A percentile compares a stretch with the other conserved stretches of the same genome.
Conservation (phyloP, 1,140 invertebrate species). For the Drosophila pachea region DNA sequence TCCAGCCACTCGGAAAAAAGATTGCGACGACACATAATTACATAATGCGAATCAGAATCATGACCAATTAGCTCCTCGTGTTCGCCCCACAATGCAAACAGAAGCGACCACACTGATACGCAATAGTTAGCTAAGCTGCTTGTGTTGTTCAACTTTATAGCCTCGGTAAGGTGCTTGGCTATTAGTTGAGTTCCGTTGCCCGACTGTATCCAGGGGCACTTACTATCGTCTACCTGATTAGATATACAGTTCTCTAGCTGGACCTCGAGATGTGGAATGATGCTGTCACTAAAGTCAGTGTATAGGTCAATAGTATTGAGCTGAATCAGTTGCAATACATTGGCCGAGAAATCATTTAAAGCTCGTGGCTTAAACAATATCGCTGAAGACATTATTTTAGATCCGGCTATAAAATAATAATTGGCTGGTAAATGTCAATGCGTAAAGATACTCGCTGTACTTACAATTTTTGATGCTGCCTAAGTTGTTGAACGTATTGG, state of each 20-base stretch:
- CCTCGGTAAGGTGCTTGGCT: conserved; percentile 80
- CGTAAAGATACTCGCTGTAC: not conserved
- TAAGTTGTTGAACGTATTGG: conserved; percentile 60
- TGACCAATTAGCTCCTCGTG: conserved; percentile 79
- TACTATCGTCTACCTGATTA: conserved; percentile 79
- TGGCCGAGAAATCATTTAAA: conserved; percentile 53
- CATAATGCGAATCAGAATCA: conserved; percentile 60
- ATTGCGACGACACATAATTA: conserved; percentile 71
- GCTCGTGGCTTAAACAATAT: conserved; percentile 49
- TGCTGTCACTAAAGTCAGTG: conserved; percentile 61
- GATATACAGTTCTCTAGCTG: conserved; percentile 79
- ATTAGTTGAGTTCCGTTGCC: conserved; percentile 75
- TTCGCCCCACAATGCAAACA: conserved; percentile 90
- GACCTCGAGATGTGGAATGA: conserved; percentile 79
- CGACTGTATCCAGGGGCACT: conserved; percentile 79
- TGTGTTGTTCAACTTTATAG: conserved; percentile 74
- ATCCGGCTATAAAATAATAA: conserved; percentile 20
- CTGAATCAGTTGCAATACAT: conserved; percentile 60
- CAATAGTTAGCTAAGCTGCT: conserved; percentile 78
- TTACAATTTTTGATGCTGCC: conserved; percentile 46
- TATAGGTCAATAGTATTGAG: conserved; percentile 56
- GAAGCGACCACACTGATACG: conserved; percentile 87
- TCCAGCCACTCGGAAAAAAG: conserved; percentile 76
- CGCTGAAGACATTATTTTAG: conserved; percentile 19
- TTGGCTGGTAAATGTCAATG: not conserved